These are phyloP conservation scores for Salmo trutta DNA, from an alignment of 2,797 vertebrate species.

Conservation along the genomic window DNA sequence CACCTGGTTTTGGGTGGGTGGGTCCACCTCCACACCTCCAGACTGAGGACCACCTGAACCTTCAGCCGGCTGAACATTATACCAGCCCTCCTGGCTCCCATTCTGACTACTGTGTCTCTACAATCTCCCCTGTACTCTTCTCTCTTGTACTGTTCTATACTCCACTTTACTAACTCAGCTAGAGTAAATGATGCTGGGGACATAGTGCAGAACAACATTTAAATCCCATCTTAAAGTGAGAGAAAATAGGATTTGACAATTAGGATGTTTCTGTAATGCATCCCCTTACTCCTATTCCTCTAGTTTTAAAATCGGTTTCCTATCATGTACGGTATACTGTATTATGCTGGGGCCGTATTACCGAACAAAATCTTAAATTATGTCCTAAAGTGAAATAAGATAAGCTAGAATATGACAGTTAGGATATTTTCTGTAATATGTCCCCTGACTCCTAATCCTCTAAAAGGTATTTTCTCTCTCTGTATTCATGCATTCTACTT, in stretches of 20 bases:
- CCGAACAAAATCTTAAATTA: not conserved
- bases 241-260: too few species aligned
- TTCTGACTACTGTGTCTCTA: slow-evolving; percentile 60
- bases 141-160: not conserved
- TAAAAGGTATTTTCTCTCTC: slow-evolving; percentile 5
- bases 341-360: not conserved
- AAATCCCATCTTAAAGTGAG: too few species aligned
- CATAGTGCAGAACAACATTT: too few species aligned
- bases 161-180: slow-evolving; percentile 9
- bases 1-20: not conserved
- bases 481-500: slow-evolving; percentile 21
- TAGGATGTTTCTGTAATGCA: too few species aligned
- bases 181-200: too few species aligned
- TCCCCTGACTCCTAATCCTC: not conserved
- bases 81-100: slow-evolving; percentile 24
- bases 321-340: not conserved
- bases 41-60: slow-evolving; percentile 1
- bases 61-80: not conserved
- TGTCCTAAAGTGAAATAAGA: not conserved
- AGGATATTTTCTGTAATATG: slow-evolving; percentile 1
- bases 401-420: too few species aligned
- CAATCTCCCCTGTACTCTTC: slow-evolving; percentile 47
- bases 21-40: slow-evolving; percentile 14
- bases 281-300: too few species aligned
- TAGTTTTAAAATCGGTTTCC: too few species aligned